phyloP scores from a whole-genome alignment of 2,888 invertebrate species.

The Xylocampa areola region DNA sequence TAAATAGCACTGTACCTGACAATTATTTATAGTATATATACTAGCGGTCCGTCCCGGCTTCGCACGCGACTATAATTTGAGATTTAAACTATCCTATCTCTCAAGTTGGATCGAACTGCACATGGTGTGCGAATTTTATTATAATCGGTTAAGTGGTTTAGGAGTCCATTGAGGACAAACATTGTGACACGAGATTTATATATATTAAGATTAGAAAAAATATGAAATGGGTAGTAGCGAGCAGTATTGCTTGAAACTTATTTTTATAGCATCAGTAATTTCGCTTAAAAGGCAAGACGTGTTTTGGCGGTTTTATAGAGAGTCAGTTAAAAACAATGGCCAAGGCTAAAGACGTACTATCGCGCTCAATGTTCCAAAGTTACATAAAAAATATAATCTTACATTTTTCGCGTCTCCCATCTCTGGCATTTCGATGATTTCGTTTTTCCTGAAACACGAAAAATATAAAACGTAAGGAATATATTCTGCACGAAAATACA shows the following conservation, averaged over 20 bases:
- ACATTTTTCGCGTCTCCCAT: slow-evolving; percentile 70
- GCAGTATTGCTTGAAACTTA: slow-evolving; percentile 14
- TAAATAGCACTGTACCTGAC: no score
- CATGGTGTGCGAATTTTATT: no score
- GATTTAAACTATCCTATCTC: no score
- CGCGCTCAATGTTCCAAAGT: slow-evolving; percentile 23
- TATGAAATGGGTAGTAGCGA: slow-evolving; percentile 11
- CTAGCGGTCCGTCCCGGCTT: no score
- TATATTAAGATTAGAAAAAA: slow-evolving; percentile 4
- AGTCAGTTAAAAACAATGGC: slow-evolving; percentile 36
- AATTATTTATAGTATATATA: no score
- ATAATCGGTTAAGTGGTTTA: no score
- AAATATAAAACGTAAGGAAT: slow-evolving; percentile 31
- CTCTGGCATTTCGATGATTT: slow-evolving; percentile 66
- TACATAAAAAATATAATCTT: slow-evolving; percentile 59
- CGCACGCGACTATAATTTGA: no score
- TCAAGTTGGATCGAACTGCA: no score
- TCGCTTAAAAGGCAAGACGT: slow-evolving; percentile 40
- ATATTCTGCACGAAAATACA: slow-evolving; percentile 17
- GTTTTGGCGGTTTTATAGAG: slow-evolving; percentile 24
- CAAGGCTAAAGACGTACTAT: slow-evolving; percentile 39
- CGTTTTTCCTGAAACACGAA: slow-evolving; percentile 74
- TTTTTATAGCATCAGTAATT: slow-evolving; percentile 19
- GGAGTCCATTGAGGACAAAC: no score
- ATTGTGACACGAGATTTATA: no score